Conservation (phyloP, 2,888 invertebrate species). For the Bruchidius siliquastri region DNA sequence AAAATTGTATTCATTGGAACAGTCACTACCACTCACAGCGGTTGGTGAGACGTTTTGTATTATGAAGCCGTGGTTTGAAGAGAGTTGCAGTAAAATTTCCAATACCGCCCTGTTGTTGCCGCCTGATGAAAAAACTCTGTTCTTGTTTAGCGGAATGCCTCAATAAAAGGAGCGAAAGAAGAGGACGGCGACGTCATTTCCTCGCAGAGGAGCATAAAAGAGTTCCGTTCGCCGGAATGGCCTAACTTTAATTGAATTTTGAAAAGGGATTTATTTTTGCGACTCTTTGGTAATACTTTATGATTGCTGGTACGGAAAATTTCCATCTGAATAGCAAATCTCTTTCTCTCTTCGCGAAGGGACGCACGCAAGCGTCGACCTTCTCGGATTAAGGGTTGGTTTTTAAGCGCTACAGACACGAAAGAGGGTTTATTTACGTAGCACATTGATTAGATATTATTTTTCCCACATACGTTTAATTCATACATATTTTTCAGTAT, state of each 20-base stretch:
- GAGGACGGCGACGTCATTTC: background rate
- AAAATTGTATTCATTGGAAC: no score
- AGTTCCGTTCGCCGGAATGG: constrained; percentile 20
- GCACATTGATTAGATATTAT: no score
- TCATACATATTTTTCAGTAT: no score
- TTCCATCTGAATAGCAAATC: constrained; percentile 30
- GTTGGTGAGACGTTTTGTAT: no score
- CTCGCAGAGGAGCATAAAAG: constrained; percentile 13
- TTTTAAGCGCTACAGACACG: background rate
- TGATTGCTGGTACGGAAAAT: constrained; percentile 44
- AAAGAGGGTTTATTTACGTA: background rate
- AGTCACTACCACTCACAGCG: no score
- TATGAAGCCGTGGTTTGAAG: no score
- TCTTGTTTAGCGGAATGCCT: background rate
- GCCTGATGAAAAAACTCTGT: background rate
- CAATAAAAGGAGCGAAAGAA: background rate
- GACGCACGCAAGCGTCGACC: background rate
- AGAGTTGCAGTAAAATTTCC: no score
- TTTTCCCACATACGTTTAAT: no score
- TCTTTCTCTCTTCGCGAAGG: background rate
- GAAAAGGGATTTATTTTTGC: constrained; percentile 40
- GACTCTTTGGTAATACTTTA: constrained; percentile 44
- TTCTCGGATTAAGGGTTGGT: background rate
- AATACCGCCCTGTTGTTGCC: background rate
- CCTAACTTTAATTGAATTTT: constrained; percentile 42